These are phyloP conservation scores for Tetranychus piercei DNA, from an alignment of 2,888 invertebrate genomes.

Conservation along the genomic window DNA sequence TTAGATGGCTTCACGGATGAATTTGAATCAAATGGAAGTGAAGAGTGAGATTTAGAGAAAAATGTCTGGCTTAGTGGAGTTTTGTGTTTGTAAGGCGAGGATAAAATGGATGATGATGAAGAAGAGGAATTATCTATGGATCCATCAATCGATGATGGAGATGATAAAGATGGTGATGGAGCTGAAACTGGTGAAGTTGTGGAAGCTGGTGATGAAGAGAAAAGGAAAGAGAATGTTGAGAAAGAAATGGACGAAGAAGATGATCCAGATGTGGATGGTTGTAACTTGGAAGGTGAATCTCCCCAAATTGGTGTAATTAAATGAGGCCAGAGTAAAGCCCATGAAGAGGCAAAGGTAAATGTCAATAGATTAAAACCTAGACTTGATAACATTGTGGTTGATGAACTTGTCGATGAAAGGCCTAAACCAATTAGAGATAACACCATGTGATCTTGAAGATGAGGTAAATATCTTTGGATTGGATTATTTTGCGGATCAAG, in stretches of 20 bases:
- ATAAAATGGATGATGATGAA: neutral
- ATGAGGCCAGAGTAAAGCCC: neutral
- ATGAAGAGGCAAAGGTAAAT: constrained; percentile 3
- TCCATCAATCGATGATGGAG: too few species aligned
- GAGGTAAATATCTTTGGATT: neutral
- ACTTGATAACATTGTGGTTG: neutral
- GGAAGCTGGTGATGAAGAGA: neutral
- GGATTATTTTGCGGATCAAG: neutral
- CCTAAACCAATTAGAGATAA: constrained; percentile 7
- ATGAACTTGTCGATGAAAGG: neutral
- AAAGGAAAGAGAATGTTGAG: neutral
- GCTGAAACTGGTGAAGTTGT: neutral
- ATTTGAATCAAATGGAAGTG: neutral
- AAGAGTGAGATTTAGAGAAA: too few species aligned
- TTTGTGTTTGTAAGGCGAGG: too few species aligned
- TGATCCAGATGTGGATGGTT: neutral
- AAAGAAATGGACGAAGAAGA: neutral
- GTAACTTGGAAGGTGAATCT: neutral
- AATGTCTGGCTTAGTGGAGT: too few species aligned
- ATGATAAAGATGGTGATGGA: neutral
- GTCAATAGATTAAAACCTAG: neutral
- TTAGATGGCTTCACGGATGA: neutral
- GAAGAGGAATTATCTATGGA: neutral
- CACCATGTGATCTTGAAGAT: neutral
- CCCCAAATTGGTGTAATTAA: neutral